Evolutionary conservation across 2,797 vertebrate genomes (phyloP), one percentile per base, ranked within the genome.

Genomic region (Microtus agrestis): DNA sequence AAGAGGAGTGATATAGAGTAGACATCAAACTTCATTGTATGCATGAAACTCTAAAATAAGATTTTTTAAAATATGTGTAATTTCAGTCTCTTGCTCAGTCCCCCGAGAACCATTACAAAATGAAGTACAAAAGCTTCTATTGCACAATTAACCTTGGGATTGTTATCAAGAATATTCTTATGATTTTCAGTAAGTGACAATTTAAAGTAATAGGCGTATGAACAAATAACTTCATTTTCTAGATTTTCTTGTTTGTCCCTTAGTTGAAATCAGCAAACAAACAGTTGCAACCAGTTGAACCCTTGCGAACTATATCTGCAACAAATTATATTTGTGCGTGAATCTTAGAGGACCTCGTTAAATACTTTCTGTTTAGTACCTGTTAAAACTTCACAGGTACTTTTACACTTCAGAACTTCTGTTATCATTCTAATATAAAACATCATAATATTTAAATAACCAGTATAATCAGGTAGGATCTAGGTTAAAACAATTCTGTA

Each of bases 161-260:
- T 78, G 11, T 37, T 85, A 23, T n/a, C 95, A 51, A 78, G 54
- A 87, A 67, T 71, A 80, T 61, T 91, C 88, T 80, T 87, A 91
- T 90, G 19, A 34, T 88, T 12, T 90, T 51, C 88, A 54, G 17
- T 48, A 74, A 67, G 54, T 15, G 25, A 3, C 54, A 3, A 71
- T 48, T 34, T 46, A 48, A 46, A 34, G 14, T n/a, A 85, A 76
- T 63, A 74, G 21, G 6, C 6, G 25, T 88, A 8, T 67, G 67
- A 76, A 40, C 61, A 86, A 73, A 74, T 82, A 80, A 74, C 40
- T 74, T 59, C 6, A 56, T 13, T 88, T 69, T 93, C 48, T 37
- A 80, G 31, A 79, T 14, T 91, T 56, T 78, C 54, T 79, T 85
- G 4, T 23, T 43, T 40, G 12, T 34, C 5, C 56, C 6, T 96